Percentiles rank a stretch among this genome's conserved stretches.
phyloP scores from a whole-genome alignment of 1,140 invertebrate species.

The Teleopsis dalmanni region DNA sequence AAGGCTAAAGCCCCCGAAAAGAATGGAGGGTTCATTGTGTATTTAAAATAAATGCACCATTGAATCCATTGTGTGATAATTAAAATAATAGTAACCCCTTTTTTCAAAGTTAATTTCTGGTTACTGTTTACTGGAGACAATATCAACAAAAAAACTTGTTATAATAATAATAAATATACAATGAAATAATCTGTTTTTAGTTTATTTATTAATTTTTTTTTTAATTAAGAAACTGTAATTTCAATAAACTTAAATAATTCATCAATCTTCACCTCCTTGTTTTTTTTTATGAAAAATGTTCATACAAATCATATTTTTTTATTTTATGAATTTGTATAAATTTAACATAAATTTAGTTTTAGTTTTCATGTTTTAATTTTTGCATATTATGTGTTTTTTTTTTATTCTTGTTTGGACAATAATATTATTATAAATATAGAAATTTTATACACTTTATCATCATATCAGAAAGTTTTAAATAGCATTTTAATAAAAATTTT shows the following conservation, averaged over 20 bases:
- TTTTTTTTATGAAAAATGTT: conserved; percentile 12
- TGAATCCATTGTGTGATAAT: no score
- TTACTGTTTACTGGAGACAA: no score
- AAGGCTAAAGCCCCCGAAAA: no score
- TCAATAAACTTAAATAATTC: conserved; percentile 45
- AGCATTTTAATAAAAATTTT: no score
- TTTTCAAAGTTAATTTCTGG: no score
- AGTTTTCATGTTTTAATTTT: conserved; percentile 3
- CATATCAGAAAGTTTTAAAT: no score
- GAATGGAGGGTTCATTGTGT: no score
- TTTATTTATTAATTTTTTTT: conserved; percentile 36
- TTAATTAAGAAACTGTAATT: conserved; percentile 46
- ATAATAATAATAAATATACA: no score
- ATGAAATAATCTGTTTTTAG: conserved; percentile 24
- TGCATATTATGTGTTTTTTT: conserved; percentile 7
- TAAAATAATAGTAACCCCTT: no score
- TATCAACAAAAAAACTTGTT: no score
- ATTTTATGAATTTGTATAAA: not conserved
- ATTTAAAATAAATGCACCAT: no score
- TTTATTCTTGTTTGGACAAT: conserved; percentile 7
- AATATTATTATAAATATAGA: not conserved
- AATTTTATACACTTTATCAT: no score
- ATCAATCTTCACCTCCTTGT: conserved; percentile 43
- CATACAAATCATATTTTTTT: not conserved
- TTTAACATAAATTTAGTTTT: conserved; percentile 13